These are phyloP conservation scores for Tipula helvola DNA, from an alignment of 2,888 invertebrate genomes.

Conservation along the genomic window DNA sequence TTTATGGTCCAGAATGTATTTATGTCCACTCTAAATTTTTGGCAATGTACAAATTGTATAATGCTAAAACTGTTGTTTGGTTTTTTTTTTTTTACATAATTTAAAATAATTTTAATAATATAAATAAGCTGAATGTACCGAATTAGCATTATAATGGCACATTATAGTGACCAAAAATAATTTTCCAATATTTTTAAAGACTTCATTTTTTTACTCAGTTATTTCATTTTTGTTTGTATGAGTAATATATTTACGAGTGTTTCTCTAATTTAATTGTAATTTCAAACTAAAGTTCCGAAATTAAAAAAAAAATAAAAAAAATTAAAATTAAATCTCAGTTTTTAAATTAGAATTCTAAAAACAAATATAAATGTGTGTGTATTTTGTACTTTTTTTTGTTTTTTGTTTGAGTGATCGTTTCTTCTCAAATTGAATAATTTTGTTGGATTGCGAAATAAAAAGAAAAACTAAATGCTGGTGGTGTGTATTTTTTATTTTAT, in stretches of 20 bases:
- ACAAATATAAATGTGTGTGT: not conserved
- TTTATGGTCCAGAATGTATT: not conserved
- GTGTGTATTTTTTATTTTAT: not conserved
- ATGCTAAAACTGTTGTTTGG: not conserved
- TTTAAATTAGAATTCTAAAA: not conserved
- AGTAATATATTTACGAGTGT: not conserved
- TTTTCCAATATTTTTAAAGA: not conserved
- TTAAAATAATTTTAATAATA: not conserved
- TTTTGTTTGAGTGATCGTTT: not conserved
- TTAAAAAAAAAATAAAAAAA: not conserved
- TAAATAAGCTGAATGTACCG: not conserved
- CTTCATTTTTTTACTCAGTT: not conserved
- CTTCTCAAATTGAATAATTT: not conserved
- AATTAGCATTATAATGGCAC: not conserved
- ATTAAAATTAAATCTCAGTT: not conserved
- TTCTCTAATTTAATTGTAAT: not conserved
- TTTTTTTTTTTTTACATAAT: not conserved
- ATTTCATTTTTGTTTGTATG: not conserved
- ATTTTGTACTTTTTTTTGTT: not conserved
- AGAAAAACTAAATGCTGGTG: not conserved
- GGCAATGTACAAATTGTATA: not conserved
- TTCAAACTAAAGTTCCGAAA: not conserved
- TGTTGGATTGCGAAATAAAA: not conserved
- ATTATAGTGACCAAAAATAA: not conserved
- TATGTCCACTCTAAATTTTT: not conserved